Conservation (phyloP, 2,113 vertebrate genomes). For the Pteronura brasiliensis region DNA sequence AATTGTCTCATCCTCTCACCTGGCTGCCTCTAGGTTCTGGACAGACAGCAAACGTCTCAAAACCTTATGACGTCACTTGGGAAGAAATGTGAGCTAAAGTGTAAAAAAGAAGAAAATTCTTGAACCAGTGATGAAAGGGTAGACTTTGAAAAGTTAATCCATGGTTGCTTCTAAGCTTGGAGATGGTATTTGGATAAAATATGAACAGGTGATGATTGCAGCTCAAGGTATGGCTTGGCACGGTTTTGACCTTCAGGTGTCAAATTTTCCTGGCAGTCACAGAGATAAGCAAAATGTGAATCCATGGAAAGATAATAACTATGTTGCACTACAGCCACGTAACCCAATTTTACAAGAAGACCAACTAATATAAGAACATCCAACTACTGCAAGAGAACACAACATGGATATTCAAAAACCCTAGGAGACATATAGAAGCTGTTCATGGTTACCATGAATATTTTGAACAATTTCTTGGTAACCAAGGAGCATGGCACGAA, state of each 20-base stretch:
- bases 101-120: not conserved
- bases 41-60: not conserved
- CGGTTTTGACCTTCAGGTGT: not conserved
- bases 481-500: not conserved
- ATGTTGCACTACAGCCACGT: not conserved
- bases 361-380: not conserved
- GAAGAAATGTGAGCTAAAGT: not conserved
- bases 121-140: not conserved
- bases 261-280: not conserved
- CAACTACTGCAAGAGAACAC: not conserved
- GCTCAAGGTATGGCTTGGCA: not conserved
- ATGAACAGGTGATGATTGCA: not conserved
- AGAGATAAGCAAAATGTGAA: not conserved
- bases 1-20: not conserved
- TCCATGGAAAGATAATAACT: not conserved
- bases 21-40: not conserved
- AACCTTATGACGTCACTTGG: not conserved
- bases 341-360: not conserved
- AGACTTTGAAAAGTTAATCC: not conserved
- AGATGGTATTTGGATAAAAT: not conserved
- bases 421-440: not conserved
- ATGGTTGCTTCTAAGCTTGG: not conserved
- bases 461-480: not conserved
- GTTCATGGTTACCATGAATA: not conserved
- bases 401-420: not conserved